Evolutionary conservation across 2,113 vertebrate species (phyloP), one percentile per base, ranked within the genome.

Genomic region (Lagopus muta): DNA sequence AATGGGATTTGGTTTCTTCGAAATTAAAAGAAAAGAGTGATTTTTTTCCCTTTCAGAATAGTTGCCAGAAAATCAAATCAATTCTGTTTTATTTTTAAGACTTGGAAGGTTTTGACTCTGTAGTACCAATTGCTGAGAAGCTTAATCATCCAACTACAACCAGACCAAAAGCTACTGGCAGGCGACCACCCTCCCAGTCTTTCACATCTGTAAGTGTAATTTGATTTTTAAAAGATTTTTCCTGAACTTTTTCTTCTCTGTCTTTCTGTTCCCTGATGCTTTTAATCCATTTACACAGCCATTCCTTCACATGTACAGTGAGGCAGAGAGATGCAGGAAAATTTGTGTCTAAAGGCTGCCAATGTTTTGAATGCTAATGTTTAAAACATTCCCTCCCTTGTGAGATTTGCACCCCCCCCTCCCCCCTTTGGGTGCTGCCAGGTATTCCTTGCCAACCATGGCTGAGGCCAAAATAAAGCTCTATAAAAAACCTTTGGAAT

Each of bases 151-250:
- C 99, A 34, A 99, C 99, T 30, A 98, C 97, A 79, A 98, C 98
- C 58, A 98, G 99, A 97, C 99, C 99, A 60, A 98, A 99, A 97
- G 98, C 99, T 94, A 99, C 98, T 8, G 99, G 99, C 96, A 98
- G 99, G 90, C 98, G 99, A 84, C 99, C 99, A 69, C 99, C 99
- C 16, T 99, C 99, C 10, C 99, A 99, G 97, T 98, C 99, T 90
- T 97, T 99, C 97, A 98, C 98, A 8, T 97, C 99, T 72, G 99
- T 99, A 98, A 98, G 99, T 98, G 15, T 83, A 55, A 84, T 87
- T 83, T 95, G 94, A 60, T 48, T 82, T 90, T 73, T 71, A 90
- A 75, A 50, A 8, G 43, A 40, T 90, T 74, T 89, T 83, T 69
- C 69, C 76, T 88, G 15, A 71, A 50, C 47, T 10, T 13, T 47